Conservation (phyloP, 2,797 vertebrate species). For the Dendrocincla fuliginosa region DNA sequence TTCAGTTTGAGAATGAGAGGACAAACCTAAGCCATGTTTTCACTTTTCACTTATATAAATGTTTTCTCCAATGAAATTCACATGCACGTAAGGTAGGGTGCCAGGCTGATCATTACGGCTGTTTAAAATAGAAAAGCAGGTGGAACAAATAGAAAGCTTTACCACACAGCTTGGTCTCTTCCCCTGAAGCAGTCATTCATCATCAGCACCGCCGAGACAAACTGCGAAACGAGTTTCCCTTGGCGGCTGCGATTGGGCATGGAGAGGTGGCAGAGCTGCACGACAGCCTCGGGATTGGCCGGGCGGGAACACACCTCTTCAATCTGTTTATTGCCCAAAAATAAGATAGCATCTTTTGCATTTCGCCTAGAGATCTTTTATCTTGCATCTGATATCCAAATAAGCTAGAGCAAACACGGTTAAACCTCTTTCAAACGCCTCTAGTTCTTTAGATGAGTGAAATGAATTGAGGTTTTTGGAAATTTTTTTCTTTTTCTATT, state of each 20-base stretch:
- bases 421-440: conserved; percentile 13
- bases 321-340: conserved; percentile 78
- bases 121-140: conserved; percentile 61
- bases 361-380: conserved; percentile 28
- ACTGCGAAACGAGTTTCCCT: conserved; percentile 47
- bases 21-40: neutral
- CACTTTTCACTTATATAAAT: neutral
- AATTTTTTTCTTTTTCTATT: neutral
- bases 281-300: conserved; percentile 77
- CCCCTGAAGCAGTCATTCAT: conserved; percentile 53
- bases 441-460: neutral
- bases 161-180: conserved; percentile 34
- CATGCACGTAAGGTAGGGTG: neutral
- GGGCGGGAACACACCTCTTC: conserved; percentile 83
- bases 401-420: neutral
- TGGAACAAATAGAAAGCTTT: conserved; percentile 53
- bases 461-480: neutral
- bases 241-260: conserved; percentile 66
- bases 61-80: conserved; percentile 38
- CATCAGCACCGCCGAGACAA: neutral
- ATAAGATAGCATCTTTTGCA: conserved; percentile 31
- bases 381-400: conserved; percentile 40
- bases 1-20: neutral
- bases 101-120: conserved; percentile 9
- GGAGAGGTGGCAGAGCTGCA: conserved; percentile 30